phyloP scores from a whole-genome alignment of 1,140 invertebrate species.

The Cheumatopsyche charites region DNA sequence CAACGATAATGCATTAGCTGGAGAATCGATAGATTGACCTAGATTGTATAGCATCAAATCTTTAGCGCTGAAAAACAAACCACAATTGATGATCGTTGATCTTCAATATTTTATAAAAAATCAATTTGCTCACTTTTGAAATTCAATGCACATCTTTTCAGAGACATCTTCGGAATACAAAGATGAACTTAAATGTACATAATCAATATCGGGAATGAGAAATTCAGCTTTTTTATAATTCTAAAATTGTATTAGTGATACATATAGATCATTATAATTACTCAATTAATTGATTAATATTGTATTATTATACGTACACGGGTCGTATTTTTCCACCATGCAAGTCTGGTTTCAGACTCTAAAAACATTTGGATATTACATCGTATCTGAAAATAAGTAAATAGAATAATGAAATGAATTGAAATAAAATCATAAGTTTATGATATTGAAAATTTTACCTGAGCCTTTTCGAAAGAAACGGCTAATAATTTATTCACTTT shows the following conservation, averaged over 20 bases:
- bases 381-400: conserved; percentile 52
- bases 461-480: conserved; percentile 52
- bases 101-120: background rate
- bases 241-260: conserved; percentile 41
- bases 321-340: conserved; percentile 50
- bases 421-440: conserved; percentile 23
- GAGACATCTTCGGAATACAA: conserved; percentile 52
- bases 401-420: conserved; percentile 33
- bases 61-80: conserved; percentile 48
- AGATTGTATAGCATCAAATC: conserved; percentile 52
- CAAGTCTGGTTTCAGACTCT: conserved; percentile 51
- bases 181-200: conserved; percentile 53
- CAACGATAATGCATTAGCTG: conserved; percentile 41
- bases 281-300: background rate
- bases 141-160: conserved; percentile 56
- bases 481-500: conserved; percentile 53
- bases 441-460: conserved; percentile 50
- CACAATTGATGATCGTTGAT: conserved; percentile 1
- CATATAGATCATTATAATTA: background rate
- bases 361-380: conserved; percentile 50
- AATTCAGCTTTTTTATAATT: conserved; percentile 52
- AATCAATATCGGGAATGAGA: conserved; percentile 57
- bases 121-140: conserved; percentile 57
- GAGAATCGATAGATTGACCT: conserved; percentile 49
- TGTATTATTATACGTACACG: conserved; percentile 19